phyloP scores from a whole-genome alignment of 1,140 invertebrate genomes.

The Bombus difficillimus region DNA sequence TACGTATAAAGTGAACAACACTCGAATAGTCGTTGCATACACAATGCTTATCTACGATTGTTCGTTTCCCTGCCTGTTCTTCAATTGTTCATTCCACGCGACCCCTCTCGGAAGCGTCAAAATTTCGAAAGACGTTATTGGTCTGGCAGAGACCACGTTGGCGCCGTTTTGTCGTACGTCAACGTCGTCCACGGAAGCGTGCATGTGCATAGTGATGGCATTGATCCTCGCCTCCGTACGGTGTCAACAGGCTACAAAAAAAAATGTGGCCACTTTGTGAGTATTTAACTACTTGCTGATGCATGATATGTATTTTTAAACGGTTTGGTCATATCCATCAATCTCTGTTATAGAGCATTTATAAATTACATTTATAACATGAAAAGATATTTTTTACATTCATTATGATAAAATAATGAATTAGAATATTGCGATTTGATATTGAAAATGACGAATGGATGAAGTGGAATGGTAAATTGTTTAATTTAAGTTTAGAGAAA shows the following conservation, averaged over 20 bases:
- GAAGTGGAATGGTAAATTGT: background rate
- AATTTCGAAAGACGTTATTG: constrained; percentile 27
- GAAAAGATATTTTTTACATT: background rate
- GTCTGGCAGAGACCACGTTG: background rate
- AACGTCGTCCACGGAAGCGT: constrained; percentile 21
- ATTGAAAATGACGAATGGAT: background rate
- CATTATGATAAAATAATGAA: background rate
- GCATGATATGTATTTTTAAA: background rate
- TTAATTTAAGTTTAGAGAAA: background rate
- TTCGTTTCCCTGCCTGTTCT: background rate
- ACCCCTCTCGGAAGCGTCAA: background rate
- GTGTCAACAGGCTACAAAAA: background rate
- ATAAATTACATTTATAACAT: background rate
- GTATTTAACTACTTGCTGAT: constrained; percentile 32
- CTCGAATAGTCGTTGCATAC: background rate
- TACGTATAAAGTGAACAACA: background rate
- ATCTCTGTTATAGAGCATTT: background rate
- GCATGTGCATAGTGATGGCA: constrained; percentile 44
- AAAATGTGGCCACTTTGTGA: no score
- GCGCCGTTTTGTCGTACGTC: constrained; percentile 32
- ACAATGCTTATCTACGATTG: constrained; percentile 1
- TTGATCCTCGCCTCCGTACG: constrained; percentile 5
- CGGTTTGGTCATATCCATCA: background rate
- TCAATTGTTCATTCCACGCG: background rate
- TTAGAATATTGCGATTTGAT: background rate